These are phyloP conservation scores for Spea hammondii DNA, from an alignment of 2,797 vertebrate species.

Conservation along the genomic window DNA sequence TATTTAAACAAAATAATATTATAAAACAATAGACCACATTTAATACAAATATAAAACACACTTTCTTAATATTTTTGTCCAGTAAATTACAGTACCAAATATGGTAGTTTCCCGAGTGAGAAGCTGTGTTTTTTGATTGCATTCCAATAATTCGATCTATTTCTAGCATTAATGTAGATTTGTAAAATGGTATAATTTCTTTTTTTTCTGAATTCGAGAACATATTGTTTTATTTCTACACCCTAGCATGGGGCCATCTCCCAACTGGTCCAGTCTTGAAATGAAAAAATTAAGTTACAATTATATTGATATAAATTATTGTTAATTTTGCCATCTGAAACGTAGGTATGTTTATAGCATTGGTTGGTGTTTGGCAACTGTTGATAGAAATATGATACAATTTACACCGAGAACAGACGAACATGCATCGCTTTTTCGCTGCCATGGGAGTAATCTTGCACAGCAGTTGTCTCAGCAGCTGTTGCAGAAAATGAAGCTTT, in stretches of 20 bases:
- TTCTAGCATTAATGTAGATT: too few relatives aligned
- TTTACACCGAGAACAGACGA: constrained; percentile 54
- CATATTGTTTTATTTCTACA: not conserved
- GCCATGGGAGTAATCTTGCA: constrained; percentile 50
- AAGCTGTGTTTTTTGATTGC: too few relatives aligned
- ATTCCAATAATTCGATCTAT: too few relatives aligned
- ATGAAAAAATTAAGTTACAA: constrained; percentile 18
- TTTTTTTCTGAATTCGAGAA: not conserved
- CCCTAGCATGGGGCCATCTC: not conserved
- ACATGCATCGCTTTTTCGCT: constrained; percentile 26
- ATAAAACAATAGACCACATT: too few relatives aligned
- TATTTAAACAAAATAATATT: too few relatives aligned
- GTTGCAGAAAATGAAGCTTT: constrained; percentile 43
- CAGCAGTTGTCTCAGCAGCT: constrained; percentile 50
- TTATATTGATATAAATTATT: constrained; percentile 35
- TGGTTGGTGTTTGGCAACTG: constrained; percentile 52
- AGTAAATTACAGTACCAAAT: too few relatives aligned
- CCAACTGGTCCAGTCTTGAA: constrained; percentile 11
- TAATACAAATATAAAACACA: too few relatives aligned
- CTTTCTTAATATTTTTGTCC: too few relatives aligned
- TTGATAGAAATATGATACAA: constrained; percentile 47
- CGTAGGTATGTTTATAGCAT: constrained; percentile 39
- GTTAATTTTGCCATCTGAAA: constrained; percentile 41
- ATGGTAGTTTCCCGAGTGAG: too few relatives aligned
- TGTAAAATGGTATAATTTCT: not conserved